phyloP scores from a whole-genome alignment of 2,888 invertebrate genomes.

The Chironomus tentans region DNA sequence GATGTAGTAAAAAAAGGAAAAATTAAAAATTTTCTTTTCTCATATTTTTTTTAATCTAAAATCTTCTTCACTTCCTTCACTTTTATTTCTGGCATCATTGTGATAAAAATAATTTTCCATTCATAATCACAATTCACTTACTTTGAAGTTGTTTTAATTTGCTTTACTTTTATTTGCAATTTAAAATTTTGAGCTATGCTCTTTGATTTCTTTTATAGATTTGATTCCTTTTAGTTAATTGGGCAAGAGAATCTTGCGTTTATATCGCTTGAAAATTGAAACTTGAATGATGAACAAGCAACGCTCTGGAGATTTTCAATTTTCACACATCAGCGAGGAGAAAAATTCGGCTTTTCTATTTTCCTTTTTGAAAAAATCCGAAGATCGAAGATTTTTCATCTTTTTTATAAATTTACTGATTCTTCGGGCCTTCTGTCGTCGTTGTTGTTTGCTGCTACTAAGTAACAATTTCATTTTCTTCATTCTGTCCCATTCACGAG shows the following conservation, averaged over 20 bases:
- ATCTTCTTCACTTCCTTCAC: too few species aligned
- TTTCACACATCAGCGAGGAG: neutral
- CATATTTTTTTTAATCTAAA: too few species aligned
- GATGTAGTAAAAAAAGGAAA: too few species aligned
- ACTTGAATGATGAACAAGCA: constrained; percentile 1
- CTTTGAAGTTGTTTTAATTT: neutral
- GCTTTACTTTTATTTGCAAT: neutral
- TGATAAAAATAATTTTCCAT: neutral
- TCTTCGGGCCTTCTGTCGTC: too few species aligned
- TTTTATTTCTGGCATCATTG: too few species aligned
- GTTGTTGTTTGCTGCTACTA: too few species aligned
- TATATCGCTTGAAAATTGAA: constrained; percentile 6
- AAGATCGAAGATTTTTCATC: neutral
- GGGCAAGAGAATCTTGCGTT: neutral
- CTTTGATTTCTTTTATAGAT: too few species aligned
- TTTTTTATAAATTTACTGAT: too few species aligned
- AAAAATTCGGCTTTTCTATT: neutral
- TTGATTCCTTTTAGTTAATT: too few species aligned
- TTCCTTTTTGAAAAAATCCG: neutral
- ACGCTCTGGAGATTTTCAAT: constrained; percentile 19
- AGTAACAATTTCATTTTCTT: too few species aligned
- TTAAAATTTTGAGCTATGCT: neutral
- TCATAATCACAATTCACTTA: neutral
- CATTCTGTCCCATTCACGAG: too few species aligned
- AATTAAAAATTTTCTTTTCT: too few species aligned